phyloP scores from a whole-genome alignment of 2,113 vertebrate species.

The Corydoras sp. region DNA sequence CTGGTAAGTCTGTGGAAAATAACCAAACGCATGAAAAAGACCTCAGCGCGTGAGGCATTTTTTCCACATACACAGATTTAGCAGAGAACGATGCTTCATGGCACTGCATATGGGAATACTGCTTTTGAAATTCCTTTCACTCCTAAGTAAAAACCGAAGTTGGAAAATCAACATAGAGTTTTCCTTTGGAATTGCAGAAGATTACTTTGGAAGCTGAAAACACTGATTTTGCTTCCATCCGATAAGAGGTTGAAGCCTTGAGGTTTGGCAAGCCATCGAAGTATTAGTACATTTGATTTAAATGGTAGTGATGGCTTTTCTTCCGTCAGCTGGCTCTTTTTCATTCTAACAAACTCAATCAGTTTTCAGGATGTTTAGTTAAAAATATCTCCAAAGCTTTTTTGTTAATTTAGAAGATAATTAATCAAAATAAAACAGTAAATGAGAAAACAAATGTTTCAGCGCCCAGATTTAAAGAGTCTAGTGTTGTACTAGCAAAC shows the following conservation, averaged over 20 bases:
- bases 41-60: neutral
- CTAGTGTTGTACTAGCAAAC: neutral
- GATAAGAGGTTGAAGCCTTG: neutral
- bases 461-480: too few species aligned
- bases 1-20: conserved; percentile 15
- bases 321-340: too few species aligned
- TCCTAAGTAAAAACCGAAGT: neutral
- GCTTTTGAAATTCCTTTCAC: neutral
- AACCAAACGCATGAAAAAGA: conserved; percentile 14
- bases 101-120: neutral
- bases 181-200: neutral
- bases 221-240: neutral
- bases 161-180: neutral
- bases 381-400: too few species aligned
- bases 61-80: conserved; percentile 17
- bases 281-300: neutral
- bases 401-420: too few species aligned
- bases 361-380: too few species aligned
- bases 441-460: too few species aligned
- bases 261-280: conserved; percentile 2
- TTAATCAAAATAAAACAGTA: too few species aligned
- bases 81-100: neutral
- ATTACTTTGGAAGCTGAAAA: neutral
- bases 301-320: too few species aligned
- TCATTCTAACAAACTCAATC: too few species aligned